phyloP scores from a whole-genome alignment of 1,140 invertebrate species.

The Callitettix versicolor region DNA sequence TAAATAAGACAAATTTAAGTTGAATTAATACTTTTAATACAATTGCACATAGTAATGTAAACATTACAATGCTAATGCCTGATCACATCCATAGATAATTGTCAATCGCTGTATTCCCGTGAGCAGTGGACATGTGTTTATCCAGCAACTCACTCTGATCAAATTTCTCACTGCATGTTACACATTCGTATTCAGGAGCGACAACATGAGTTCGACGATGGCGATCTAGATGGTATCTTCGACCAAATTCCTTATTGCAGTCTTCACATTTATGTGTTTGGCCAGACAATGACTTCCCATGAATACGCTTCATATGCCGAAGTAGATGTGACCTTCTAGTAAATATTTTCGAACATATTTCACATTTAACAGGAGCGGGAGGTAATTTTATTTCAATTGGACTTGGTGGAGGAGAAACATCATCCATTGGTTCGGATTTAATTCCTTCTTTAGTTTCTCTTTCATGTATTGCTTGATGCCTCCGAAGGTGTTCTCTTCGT shows the following conservation, averaged over 20 bases:
- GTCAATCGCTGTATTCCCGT: conserved; percentile 23
- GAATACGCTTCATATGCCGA: conserved; percentile 51
- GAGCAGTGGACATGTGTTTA: conserved; percentile 22
- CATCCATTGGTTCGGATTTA: conserved; percentile 5
- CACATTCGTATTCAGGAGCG: conserved; percentile 22
- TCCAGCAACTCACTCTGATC: conserved; percentile 21
- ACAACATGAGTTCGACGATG: conserved; percentile 17
- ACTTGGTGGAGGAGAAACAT: conserved; percentile 4
- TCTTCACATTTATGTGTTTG: conserved; percentile 19
- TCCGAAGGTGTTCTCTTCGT: conserved; percentile 25
- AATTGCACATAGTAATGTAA: too few species aligned
- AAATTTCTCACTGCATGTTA: conserved; percentile 23
- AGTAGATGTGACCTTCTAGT: conserved; percentile 85
- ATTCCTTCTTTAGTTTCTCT: conserved; percentile 10
- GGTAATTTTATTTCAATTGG: conserved; percentile 44
- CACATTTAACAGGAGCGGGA: conserved; percentile 74
- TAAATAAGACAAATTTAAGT: too few species aligned
- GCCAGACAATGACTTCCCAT: conserved; percentile 17
- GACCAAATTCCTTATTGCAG: conserved; percentile 20
- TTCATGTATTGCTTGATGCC: conserved; percentile 24
- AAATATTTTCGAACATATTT: conserved; percentile 91
- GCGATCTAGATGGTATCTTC: conserved; percentile 20
- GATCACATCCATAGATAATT: conserved; percentile 26
- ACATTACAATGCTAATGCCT: too few species aligned
- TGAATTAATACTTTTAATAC: too few species aligned